Evolutionary conservation across 2,888 invertebrate genomes (phyloP).

Genomic region (Xylota sylvarum): DNA sequence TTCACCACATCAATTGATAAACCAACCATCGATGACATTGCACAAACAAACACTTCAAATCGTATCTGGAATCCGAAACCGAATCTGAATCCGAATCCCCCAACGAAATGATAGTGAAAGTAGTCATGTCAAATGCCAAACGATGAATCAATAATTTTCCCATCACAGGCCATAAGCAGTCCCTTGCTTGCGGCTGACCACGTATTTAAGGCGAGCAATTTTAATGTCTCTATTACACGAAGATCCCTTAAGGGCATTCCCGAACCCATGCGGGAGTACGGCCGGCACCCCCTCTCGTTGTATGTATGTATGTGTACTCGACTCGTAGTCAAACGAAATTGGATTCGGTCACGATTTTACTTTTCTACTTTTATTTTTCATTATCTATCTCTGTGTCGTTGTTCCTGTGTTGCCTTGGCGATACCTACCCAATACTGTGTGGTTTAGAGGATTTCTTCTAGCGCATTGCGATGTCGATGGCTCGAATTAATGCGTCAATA

Average conservation of each 20-base stretch:
- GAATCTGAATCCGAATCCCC: conserved; percentile 2
- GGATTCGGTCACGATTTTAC: conserved; percentile 76
- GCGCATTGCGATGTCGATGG: conserved; percentile 32
- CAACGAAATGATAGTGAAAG: conserved; percentile 61
- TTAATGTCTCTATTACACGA: conserved; percentile 77
- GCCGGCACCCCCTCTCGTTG: conserved; percentile 36
- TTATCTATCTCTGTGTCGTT: conserved; percentile 47
- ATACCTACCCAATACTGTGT: conserved; percentile 22
- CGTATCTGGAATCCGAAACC: conserved; percentile 16
- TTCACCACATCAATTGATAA: conserved; percentile 22
- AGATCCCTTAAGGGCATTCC: conserved; percentile 73
- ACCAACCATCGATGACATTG: conserved; percentile 60
- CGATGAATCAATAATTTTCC: conserved; percentile 74
- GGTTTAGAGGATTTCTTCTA: conserved; percentile 34
- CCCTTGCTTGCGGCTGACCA: conserved; percentile 68
- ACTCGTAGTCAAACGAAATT: conserved; percentile 61
- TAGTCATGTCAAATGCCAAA: conserved; percentile 68
- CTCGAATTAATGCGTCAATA: conserved; percentile 73
- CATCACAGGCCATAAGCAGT: conserved; percentile 68
- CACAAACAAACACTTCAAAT: conserved; percentile 46
- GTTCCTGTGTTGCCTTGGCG: conserved; percentile 15
- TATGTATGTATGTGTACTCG: no score
- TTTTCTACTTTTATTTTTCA: conserved; percentile 75
- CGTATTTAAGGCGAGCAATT: conserved; percentile 73
- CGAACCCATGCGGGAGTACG: conserved; percentile 63